Evolutionary conservation across 2,888 invertebrate genomes (phyloP), one percentile per base, ranked within the genome.

Genomic region (Pandemis cinnamomeana): DNA sequence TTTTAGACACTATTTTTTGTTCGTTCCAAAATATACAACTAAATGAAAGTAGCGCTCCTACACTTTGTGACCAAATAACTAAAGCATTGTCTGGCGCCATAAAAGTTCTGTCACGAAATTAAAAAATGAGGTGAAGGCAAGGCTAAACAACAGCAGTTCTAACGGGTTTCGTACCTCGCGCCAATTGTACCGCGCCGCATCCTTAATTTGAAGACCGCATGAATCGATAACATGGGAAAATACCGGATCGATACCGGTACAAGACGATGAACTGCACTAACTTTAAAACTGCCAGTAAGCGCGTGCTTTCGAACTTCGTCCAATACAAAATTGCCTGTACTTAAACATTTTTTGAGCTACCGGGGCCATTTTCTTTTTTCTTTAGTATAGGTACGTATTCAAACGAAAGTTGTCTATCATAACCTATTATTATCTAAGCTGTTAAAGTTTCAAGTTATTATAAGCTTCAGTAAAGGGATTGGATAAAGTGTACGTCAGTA

Each of bases 141-240:
- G 7, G 61, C 41, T 7, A 41, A 61, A 36, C 61, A 61, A 61
- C 41, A 61, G 11, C 61, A 13, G 41, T 61, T 27, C 36, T 73
- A 73, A 76, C 71, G 44, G 72, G 60, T 20, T 61, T 80, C 79
- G 84, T 82, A 81, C 83, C 83, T 84, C 83, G 84, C 84, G 71
- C 77, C 84, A 83, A 86, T 84, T 83, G 84, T 85, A 84, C 82
- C 77, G 79, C 78, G 80, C 76, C 81, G 76, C 79, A 84, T 82
- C 81, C 82, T 83, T 81, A 80, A 86, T 84, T 83, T 79, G 80
- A 80, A 78, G 75, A 71, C 81, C 76, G 80, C 78, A 80, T 84
- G 78, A 83, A 87, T 88, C 86, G 83, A 88, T 88, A 79, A 75
- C 77, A 70, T 78, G 80, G 83, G 81, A 82, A 86, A 85, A 83